These are phyloP conservation scores for Trinectes maculatus DNA, from an alignment of 2,113 vertebrate species.

Conservation along the genomic window DNA sequence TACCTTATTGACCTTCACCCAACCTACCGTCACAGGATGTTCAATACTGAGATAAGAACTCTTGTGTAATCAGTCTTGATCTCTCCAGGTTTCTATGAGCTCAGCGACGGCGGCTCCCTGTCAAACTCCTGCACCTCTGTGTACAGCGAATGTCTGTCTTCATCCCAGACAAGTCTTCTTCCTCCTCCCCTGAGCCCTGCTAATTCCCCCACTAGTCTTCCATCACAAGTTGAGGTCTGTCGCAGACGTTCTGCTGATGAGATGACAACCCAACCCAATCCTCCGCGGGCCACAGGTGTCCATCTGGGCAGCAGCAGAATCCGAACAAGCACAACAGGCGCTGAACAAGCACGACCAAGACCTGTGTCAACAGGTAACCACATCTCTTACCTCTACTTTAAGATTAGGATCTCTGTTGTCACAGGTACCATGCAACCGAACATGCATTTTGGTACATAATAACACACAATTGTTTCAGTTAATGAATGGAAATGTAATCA, in stretches of 20 bases:
- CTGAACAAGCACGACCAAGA: constrained; percentile 80
- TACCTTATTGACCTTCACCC: background rate
- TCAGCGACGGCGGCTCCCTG: constrained; percentile 91
- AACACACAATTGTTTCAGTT: background rate
- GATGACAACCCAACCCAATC: constrained; percentile 75
- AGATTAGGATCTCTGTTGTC: background rate
- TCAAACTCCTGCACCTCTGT: constrained; percentile 95
- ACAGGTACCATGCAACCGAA: background rate
- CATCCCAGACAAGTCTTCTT: constrained; percentile 84
- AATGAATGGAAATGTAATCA: constrained; percentile 21
- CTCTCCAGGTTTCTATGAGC: constrained; percentile 91
- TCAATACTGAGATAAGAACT: background rate
- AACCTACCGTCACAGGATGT: background rate
- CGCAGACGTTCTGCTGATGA: constrained; percentile 90
- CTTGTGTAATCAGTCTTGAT: constrained; percentile 7
- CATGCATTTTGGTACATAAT: constrained; percentile 28
- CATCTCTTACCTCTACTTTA: constrained; percentile 24
- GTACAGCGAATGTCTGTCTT: constrained; percentile 89
- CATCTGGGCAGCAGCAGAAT: constrained; percentile 78
- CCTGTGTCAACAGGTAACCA: constrained; percentile 93
- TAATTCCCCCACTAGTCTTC: constrained; percentile 38
- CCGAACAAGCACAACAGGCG: constrained; percentile 57
- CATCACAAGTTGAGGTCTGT: constrained; percentile 68
- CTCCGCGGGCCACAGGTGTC: constrained; percentile 74
- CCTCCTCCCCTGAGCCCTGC: constrained; percentile 56